Evolutionary conservation across 1,140 invertebrate species (phyloP).

Genomic region (Centruroides vittatus): DNA sequence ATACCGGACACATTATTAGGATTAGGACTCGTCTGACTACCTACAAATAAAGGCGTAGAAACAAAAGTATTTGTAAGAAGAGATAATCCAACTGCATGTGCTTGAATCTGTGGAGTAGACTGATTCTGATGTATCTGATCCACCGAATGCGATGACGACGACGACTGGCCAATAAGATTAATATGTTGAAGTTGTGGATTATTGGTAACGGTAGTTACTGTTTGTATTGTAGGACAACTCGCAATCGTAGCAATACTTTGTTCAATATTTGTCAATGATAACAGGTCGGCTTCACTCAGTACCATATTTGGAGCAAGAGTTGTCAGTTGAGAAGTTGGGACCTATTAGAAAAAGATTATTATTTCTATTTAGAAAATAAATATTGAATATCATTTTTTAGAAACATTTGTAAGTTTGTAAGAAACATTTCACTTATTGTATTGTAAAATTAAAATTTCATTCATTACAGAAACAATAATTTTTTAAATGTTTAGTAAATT

Average conservation of each 20-base stretch:
- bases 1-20: too few species aligned
- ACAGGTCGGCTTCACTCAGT: constrained; percentile 4
- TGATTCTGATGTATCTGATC: neutral
- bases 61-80: neutral
- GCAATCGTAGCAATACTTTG: neutral
- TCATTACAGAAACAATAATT: too few species aligned
- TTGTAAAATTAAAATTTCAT: too few species aligned
- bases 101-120: neutral
- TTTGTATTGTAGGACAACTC: neutral
- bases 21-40: neutral
- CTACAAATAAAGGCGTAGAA: neutral
- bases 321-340: neutral
- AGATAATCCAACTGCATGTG: neutral
- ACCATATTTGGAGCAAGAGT: neutral
- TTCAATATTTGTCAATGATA: constrained; percentile 7
- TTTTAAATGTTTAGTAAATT: too few species aligned
- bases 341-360: too few species aligned
- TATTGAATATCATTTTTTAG: too few species aligned
- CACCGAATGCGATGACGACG: neutral
- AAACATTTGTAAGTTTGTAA: too few species aligned
- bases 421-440: too few species aligned
- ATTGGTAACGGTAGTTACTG: too few species aligned
- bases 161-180: too few species aligned
- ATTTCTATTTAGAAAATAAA: too few species aligned
- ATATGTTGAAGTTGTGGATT: too few species aligned